Evolutionary conservation across 2,113 vertebrate species (phyloP), one percentile per base, ranked within the genome.

Genomic region (Saccopteryx bilineata): DNA sequence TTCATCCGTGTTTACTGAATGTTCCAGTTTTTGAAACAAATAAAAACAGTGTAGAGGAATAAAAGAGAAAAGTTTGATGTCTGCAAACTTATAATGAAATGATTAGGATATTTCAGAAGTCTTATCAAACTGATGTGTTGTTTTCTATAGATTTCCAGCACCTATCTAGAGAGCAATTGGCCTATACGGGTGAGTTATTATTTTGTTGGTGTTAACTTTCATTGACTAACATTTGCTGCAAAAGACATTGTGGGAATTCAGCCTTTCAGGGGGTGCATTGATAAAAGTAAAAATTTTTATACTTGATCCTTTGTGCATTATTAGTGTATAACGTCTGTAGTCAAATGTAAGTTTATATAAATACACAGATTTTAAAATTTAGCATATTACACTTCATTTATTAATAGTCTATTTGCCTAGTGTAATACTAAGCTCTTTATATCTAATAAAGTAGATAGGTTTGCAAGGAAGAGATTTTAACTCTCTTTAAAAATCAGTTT

Each of bases 141-240:
- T 96, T 94, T 94, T 80, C 95, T 98, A 24, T 97, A 99, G 99
- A 99, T 99, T 98, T 99, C 99, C 97, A 99, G 98, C 98, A 99
- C 99, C 82, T 99, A 99, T 98, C 98, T 99, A 90, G 99, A 99
- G 98, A 99, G 99, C 97, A 99, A 99, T 98, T 99, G 99, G 99
- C 99, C 99, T 80, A 99, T 99, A 98, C 98, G 99, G 99, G 99
- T 99, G 94, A 99, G 99, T 99, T 95, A 95, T 96, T 91, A 94
- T 74, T 94, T 93, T 84, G 26, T 96, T 68, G 69, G 58, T 97
- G 76, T 97, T 96, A 80, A 94, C 68, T 94, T 81, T 63, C 15
- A 33, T 76, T 88, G 82, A 26, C 14, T 88, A 75, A 48, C 33
- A 39, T 93, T 80, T 96, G 46, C 31, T 92, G 7, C 21, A 87